phyloP scores from a whole-genome alignment of 2,888 invertebrate species.

The Drosophila antonietae region DNA sequence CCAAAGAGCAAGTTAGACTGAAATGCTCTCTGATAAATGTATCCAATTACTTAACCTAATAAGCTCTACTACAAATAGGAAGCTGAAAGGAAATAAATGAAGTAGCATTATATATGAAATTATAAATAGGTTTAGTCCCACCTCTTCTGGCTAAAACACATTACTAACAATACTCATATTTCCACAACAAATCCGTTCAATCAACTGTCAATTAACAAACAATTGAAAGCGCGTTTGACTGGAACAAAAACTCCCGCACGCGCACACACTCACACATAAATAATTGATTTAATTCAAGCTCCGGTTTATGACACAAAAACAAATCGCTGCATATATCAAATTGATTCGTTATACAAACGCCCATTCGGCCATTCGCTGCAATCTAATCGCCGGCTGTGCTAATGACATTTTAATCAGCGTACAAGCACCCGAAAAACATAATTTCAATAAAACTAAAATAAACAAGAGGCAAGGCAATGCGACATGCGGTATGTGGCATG shows the following conservation, averaged over 20 bases:
- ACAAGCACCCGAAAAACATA: slow-evolving; percentile 29
- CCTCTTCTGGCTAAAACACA: background rate
- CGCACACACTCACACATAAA: slow-evolving; percentile 14
- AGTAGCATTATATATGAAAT: background rate
- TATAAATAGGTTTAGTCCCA: background rate
- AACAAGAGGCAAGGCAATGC: slow-evolving; percentile 22
- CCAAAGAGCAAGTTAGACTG: no score
- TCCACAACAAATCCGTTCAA: slow-evolving; percentile 34
- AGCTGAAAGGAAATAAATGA: background rate
- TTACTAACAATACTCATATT: slow-evolving; percentile 2
- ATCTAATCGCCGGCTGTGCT: slow-evolving; percentile 34
- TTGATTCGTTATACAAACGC: slow-evolving; percentile 53
- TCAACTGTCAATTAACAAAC: slow-evolving; percentile 57
- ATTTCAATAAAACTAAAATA: slow-evolving; percentile 58
- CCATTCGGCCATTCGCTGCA: background rate
- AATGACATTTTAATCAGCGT: slow-evolving; percentile 63
- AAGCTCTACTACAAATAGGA: background rate
- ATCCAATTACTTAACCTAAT: background rate
- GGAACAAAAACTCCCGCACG: slow-evolving; percentile 9
- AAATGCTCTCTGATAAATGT: background rate
- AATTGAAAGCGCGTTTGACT: slow-evolving; percentile 40
- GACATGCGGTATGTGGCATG: slow-evolving; percentile 22
- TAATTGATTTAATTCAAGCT: slow-evolving; percentile 60
- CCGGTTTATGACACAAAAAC: slow-evolving; percentile 52
- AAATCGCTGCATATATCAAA: slow-evolving; percentile 56